A percentile compares a stretch with the other conserved stretches of the same genome.
Evolutionary conservation across 2,888 invertebrate genomes (phyloP).

Genomic region (Orchesellides sinensis): DNA sequence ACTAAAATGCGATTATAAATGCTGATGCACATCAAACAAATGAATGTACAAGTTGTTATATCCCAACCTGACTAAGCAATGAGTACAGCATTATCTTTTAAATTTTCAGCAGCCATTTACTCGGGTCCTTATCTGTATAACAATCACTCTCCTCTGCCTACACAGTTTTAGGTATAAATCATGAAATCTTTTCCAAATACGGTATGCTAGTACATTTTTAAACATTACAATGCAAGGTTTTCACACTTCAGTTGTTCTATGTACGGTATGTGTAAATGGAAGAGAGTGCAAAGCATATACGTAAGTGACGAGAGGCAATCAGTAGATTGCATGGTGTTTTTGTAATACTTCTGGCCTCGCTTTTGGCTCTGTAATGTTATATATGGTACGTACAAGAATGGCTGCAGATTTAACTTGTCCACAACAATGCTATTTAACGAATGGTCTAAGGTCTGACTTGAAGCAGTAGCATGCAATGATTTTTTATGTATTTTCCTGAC

Average conservation of each 20-base stretch:
- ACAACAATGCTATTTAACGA: too few relatives aligned
- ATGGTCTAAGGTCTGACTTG: constrained; percentile 12
- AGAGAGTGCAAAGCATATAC: neutral
- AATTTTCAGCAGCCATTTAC: neutral
- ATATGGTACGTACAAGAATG: constrained; percentile 1
- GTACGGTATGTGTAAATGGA: neutral
- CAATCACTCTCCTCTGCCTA: constrained; percentile 27
- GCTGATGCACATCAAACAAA: neutral
- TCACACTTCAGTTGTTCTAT: constrained; percentile 32
- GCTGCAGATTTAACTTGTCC: too few relatives aligned
- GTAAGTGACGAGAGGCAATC: too few relatives aligned
- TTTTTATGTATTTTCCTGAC: neutral
- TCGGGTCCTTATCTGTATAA: neutral
- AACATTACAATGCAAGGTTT: constrained; percentile 31
- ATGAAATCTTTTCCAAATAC: constrained; percentile 53
- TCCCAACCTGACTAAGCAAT: neutral
- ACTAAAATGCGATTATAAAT: too few relatives aligned
- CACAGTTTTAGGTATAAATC: constrained; percentile 24
- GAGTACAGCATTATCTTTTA: neutral
- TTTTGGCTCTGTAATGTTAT: constrained; percentile 15
- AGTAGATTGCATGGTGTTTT: too few relatives aligned
- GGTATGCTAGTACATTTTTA: constrained; percentile 20
- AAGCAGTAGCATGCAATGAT: neutral
- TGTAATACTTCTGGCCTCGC: constrained; percentile 41
- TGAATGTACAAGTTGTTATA: neutral